phyloP scores from a whole-genome alignment of 1,140 invertebrate genomes.

The Heliconius nattereri region DNA sequence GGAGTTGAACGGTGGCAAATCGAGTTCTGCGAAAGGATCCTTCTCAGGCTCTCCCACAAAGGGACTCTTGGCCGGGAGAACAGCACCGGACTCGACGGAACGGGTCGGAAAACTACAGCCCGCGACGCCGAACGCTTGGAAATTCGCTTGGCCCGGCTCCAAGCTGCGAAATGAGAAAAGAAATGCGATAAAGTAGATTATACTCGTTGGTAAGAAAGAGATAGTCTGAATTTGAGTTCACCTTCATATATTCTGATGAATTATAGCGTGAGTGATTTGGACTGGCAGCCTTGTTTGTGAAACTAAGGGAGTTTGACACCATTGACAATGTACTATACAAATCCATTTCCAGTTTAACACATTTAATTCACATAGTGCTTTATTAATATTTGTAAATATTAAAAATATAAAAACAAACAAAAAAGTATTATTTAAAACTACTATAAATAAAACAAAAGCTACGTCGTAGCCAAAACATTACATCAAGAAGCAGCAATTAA shows the following conservation, averaged over 20 bases:
- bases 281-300: constrained; percentile 68
- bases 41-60: constrained; percentile 60
- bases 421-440: neutral
- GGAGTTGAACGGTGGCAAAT: constrained; percentile 58
- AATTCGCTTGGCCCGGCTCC: constrained; percentile 80
- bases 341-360: constrained; percentile 53
- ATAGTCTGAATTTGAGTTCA: constrained; percentile 63
- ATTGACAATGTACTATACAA: constrained; percentile 63
- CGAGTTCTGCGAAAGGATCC: constrained; percentile 61
- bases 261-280: constrained; percentile 74
- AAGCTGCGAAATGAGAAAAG: constrained; percentile 81
- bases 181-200: constrained; percentile 74
- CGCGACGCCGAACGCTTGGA: constrained; percentile 74
- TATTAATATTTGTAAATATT: neutral
- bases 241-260: constrained; percentile 72
- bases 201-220: constrained; percentile 69
- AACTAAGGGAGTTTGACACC: constrained; percentile 68
- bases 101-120: constrained; percentile 78
- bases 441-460: constrained; percentile 12
- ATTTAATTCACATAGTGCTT: neutral
- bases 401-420: neutral
- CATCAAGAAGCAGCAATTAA: constrained; percentile 47
- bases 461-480: constrained; percentile 28
- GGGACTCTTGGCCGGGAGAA: constrained; percentile 52
- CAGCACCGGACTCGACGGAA: constrained; percentile 74